A percentile compares a stretch with the other conserved stretches of the same genome.
These are phyloP conservation scores for Drosophila tani DNA, from an alignment of 1,140 invertebrate genomes.

Conservation along the genomic window DNA sequence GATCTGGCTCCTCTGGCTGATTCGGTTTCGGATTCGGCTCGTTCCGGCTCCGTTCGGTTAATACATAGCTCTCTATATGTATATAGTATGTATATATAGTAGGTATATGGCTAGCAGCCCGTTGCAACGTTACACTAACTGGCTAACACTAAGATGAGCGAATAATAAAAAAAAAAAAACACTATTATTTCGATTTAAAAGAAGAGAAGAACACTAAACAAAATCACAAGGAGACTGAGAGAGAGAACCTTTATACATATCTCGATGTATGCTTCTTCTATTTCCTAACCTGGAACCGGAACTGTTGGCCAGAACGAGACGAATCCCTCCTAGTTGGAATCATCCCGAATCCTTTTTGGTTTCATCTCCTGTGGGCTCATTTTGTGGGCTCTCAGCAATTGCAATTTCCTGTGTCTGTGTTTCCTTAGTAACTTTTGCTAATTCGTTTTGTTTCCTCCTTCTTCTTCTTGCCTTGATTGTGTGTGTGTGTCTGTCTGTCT, in stretches of 20 bases:
- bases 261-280: not conserved
- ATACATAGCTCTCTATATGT: slow-evolving; percentile 25
- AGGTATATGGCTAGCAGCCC: not conserved
- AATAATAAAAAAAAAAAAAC: not conserved
- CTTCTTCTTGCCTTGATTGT: not conserved
- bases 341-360: slow-evolving; percentile 44
- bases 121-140: slow-evolving; percentile 13
- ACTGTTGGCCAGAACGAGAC: slow-evolving; percentile 24
- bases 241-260: slow-evolving; percentile 7
- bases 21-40: slow-evolving; percentile 22
- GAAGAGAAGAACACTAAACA: slow-evolving; percentile 11
- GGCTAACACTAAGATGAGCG: slow-evolving; percentile 10
- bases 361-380: slow-evolving; percentile 35
- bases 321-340: slow-evolving; percentile 17
- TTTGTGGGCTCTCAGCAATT: slow-evolving; percentile 6
- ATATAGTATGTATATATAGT: not conserved
- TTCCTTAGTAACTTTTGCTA: slow-evolving; percentile 58
- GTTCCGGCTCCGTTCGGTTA: slow-evolving; percentile 18
- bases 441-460: slow-evolving; percentile 27
- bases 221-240: slow-evolving; percentile 32
- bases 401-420: slow-evolving; percentile 37
- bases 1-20: slow-evolving; percentile 4
- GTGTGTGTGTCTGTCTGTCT: slow-evolving; percentile 2
- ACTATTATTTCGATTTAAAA: slow-evolving; percentile 3
- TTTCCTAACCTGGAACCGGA: not conserved